Percentiles rank a stretch among this genome's conserved stretches.
These are phyloP conservation scores for Leiothrix lutea DNA, from an alignment of 2,113 vertebrate species.

Conservation along the genomic window DNA sequence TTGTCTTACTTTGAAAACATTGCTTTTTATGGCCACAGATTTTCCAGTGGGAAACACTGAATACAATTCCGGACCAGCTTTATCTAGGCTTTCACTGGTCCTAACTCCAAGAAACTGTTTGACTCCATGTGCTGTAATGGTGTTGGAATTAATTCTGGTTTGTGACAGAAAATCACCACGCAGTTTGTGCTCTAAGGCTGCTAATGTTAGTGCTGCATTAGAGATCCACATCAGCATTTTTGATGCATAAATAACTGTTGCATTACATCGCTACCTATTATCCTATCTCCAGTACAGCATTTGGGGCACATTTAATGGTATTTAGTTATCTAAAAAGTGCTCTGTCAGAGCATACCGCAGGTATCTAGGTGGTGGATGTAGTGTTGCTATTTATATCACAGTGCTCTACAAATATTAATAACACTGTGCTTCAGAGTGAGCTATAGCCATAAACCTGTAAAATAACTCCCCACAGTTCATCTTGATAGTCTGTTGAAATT, in stretches of 20 bases:
- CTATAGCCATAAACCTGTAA: constrained; percentile 19
- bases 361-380: neutral
- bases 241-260: neutral
- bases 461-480: constrained; percentile 36
- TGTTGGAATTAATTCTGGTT: neutral
- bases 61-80: neutral
- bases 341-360: neutral
- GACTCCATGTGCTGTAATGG: neutral
- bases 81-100: neutral
- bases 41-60: constrained; percentile 8
- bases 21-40: constrained; percentile 32
- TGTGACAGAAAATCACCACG: neutral
- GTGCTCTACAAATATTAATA: constrained; percentile 17
- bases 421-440: neutral
- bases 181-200: neutral
- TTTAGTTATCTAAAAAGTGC: neutral
- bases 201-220: neutral
- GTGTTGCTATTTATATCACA: constrained; percentile 14
- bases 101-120: neutral
- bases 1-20: constrained; percentile 16
- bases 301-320: neutral
- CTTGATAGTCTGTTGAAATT: constrained; percentile 55
- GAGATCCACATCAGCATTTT: neutral
- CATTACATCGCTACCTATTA: neutral
- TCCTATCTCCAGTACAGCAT: neutral